A percentile compares a stretch with the other conserved stretches of the same genome.
These are phyloP conservation scores for Meliscaeva auricollis DNA, from an alignment of 2,888 invertebrate genomes.

Conservation along the genomic window DNA sequence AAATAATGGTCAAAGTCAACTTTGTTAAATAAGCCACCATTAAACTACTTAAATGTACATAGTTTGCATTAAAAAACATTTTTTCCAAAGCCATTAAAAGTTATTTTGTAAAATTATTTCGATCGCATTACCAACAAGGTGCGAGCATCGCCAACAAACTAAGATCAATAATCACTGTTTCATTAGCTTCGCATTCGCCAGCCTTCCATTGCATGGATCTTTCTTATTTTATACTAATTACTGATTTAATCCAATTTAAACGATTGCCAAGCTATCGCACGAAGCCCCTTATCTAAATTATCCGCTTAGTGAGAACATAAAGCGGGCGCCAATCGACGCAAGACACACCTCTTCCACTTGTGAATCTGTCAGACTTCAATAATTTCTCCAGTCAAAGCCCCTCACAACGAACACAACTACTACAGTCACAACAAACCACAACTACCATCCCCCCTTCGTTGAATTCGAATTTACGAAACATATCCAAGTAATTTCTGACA, in stretches of 20 bases:
- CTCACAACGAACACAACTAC: no score
- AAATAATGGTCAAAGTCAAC: no score
- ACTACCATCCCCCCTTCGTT: background rate
- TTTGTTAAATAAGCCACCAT: no score
- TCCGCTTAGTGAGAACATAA: slow-evolving; percentile 61
- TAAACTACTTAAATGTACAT: no score
- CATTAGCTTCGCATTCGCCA: slow-evolving; percentile 49
- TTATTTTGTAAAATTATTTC: no score
- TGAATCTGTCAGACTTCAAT: slow-evolving; percentile 58
- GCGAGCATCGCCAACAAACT: slow-evolving; percentile 8
- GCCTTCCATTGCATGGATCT: slow-evolving; percentile 38
- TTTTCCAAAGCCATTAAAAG: no score
- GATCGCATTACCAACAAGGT: no score
- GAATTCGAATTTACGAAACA: slow-evolving; percentile 42
- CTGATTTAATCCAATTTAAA: slow-evolving; percentile 70
- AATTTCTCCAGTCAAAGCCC: slow-evolving; percentile 23
- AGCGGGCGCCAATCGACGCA: slow-evolving; percentile 58
- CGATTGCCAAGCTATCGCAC: slow-evolving; percentile 49
- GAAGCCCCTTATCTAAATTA: slow-evolving; percentile 67
- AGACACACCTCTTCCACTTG: slow-evolving; percentile 65
- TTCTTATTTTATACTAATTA: slow-evolving; percentile 57
- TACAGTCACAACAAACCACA: background rate
- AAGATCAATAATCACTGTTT: slow-evolving; percentile 37
- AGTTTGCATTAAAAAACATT: no score
- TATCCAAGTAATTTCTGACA: slow-evolving; percentile 57